These are phyloP conservation scores for Falco naumanni DNA, from an alignment of 2,797 vertebrate species.

Conservation along the genomic window DNA sequence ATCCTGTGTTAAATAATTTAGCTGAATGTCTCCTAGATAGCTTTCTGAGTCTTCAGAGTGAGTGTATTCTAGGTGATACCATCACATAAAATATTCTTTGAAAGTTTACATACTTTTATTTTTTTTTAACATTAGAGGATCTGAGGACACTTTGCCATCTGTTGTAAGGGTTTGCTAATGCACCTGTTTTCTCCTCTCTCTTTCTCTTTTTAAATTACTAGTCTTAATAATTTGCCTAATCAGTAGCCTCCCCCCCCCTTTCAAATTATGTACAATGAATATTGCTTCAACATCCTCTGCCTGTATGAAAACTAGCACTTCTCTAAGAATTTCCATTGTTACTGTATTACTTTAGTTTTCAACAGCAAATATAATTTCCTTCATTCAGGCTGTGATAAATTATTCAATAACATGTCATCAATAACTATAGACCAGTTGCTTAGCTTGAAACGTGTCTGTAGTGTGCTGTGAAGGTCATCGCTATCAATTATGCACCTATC, in stretches of 20 bases:
- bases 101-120: constrained; percentile 23
- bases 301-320: constrained; percentile 17
- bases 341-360: constrained; percentile 23
- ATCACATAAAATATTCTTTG: constrained; percentile 70
- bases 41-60: constrained; percentile 79
- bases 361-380: constrained; percentile 74
- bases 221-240: constrained; percentile 76
- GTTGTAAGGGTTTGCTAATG: constrained; percentile 76
- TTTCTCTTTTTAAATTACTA: constrained; percentile 67
- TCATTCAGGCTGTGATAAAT: constrained; percentile 77
- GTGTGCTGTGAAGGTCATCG: constrained; percentile 67
- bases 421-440: constrained; percentile 79
- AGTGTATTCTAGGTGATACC: constrained; percentile 65
- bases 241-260: constrained; percentile 52
- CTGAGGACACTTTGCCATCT: constrained; percentile 78
- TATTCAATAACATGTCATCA: constrained; percentile 81
- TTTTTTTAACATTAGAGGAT: constrained; percentile 67
- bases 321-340: constrained; percentile 65
- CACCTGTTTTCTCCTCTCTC: constrained; percentile 65
- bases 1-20: constrained; percentile 93
- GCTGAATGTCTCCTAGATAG: constrained; percentile 87
- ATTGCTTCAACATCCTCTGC: constrained; percentile 23
- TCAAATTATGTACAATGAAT: constrained; percentile 14
- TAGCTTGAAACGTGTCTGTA: constrained; percentile 69
- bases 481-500: constrained; percentile 70